These are phyloP conservation scores for Podargus strigoides DNA, from an alignment of 2,797 vertebrate genomes.

Conservation along the genomic window DNA sequence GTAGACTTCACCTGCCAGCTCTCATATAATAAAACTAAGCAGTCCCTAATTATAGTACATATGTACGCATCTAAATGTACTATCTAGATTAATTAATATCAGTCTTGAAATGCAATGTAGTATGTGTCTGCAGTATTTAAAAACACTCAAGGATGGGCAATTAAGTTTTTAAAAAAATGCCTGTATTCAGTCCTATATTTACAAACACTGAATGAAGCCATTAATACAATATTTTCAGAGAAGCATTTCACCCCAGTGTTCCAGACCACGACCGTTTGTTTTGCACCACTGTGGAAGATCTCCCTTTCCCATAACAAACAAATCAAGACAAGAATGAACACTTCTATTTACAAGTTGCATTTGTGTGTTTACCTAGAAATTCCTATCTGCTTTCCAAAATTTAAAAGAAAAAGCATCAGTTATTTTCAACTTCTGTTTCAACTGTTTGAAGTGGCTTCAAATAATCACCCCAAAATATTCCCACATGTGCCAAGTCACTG, in stretches of 20 bases:
- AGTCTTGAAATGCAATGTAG: not conserved
- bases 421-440: not conserved
- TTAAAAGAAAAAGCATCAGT: not conserved
- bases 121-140: not conserved
- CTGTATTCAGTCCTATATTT: not conserved
- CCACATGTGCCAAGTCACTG: not conserved
- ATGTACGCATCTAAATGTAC: rapidly evolving
- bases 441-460: not conserved
- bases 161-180: not conserved
- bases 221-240: not conserved
- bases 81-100: not conserved
- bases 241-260: not conserved
- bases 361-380: not conserved
- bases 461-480: conserved; percentile 24
- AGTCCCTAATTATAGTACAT: not conserved
- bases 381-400: not conserved
- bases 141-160: not conserved
- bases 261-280: not conserved
- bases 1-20: not conserved
- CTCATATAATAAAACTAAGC: not conserved
- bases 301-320: not conserved
- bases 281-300: not conserved
- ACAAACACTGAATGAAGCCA: not conserved
- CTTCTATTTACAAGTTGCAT: not conserved
- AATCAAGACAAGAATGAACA: not conserved